Conservation (phyloP, 2,888 invertebrate genomes). For the Noctua pronuba region DNA sequence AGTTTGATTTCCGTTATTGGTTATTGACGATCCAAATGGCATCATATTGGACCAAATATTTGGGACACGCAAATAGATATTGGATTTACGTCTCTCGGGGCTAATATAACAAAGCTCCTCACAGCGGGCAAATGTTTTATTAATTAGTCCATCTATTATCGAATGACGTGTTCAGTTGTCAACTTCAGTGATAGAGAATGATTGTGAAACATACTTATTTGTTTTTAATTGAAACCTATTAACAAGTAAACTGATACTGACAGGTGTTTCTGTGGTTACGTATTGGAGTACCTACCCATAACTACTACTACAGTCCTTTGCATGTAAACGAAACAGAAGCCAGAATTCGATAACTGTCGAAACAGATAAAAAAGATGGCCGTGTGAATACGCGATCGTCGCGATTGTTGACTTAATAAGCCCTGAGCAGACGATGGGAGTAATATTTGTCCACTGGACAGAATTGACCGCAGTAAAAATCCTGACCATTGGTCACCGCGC, state of each 20-base stretch:
- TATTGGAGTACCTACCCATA: neutral
- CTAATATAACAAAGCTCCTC: neutral
- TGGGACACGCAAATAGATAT: neutral
- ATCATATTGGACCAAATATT: slow-evolving; percentile 15
- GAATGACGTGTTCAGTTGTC: slow-evolving; percentile 1
- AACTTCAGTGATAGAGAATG: neutral
- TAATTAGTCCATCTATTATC: slow-evolving; percentile 1
- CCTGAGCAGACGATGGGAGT: neutral
- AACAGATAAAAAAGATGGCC: neutral
- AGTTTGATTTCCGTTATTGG: slow-evolving; percentile 14
- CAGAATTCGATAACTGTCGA: neutral
- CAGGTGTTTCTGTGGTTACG: slow-evolving; percentile 8
- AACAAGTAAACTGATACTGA: neutral
- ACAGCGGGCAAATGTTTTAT: neutral
- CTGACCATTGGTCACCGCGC: no score
- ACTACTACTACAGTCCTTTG: neutral
- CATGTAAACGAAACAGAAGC: neutral
- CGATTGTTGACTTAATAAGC: neutral
- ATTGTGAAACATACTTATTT: slow-evolving; percentile 13
- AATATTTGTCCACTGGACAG: neutral
- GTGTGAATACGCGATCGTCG: neutral
- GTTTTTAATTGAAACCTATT: slow-evolving; percentile 18
- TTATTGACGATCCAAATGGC: slow-evolving; percentile 16
- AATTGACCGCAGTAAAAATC: no score
- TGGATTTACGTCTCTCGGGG: neutral